Evolutionary conservation across 2,888 invertebrate genomes (phyloP), one percentile per base, ranked within the genome.

Genomic region (Nemotelus nigrinus): DNA sequence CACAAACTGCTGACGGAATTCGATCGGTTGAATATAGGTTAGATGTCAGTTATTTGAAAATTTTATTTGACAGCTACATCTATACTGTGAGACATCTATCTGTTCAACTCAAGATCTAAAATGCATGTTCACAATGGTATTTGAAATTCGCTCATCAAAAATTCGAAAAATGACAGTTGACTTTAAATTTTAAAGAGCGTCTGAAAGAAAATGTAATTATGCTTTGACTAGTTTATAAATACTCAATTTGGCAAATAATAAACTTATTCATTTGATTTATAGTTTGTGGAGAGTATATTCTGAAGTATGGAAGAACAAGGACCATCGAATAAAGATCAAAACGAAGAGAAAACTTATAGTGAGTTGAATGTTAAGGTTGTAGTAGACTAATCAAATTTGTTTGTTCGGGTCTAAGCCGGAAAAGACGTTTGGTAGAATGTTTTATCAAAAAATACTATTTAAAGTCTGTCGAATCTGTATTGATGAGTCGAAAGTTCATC

Each of bases 31-130:
- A 25, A 47, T 45, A 6, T 7, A 5, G 44, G 43, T 47, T 47
- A 55, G 8, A 10, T 76, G 57, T 76, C 55, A 76, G 4, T 76
- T 76, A 25, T 67, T 76, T 76, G 65, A 76, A 65, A 64, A 64
- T 53, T 64, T 39, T 5, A 8, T 8, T 25, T 76, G 53, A 76
- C 55, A 43, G 45, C 8, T 45, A 5, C 1, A n/a, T 10, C 57
- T 57, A 10, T 57, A 5, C 57, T 10, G 10, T 5, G 71, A n/a
- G 63, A 25, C 63, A 74, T 50, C 63, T 74, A 6, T 25, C n/a
- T 3, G n/a, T 44, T 67, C 3, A 25, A 67, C 48, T 48, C 3
- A 25, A 67, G 1, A 63, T 2, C 1, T 50, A 50, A 63, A 63
- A 43, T 63, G 25, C 2, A 65, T 44, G n/a, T 65, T 65, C 10